phyloP scores from a whole-genome alignment of 2,113 vertebrate species.

The Redunca redunca region DNA sequence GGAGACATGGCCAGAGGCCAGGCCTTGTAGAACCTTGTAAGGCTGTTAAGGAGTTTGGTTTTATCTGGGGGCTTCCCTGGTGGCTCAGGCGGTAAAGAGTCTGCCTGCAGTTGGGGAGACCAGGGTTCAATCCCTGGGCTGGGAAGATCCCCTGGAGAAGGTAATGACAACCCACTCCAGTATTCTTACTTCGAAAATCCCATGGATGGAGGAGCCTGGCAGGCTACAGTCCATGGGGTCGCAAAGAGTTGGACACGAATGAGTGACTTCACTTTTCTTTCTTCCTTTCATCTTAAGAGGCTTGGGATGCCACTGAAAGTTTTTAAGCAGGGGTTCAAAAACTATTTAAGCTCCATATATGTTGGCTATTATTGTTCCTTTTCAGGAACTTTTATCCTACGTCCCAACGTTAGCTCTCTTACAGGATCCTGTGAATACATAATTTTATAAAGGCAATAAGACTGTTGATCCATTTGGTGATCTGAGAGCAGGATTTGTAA shows the following conservation, averaged over 20 bases:
- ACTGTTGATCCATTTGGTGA: neutral
- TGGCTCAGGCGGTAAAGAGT: neutral
- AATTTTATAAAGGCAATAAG: neutral
- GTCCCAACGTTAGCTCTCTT: neutral
- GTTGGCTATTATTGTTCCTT: neutral
- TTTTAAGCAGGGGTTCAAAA: slow-evolving; percentile 34
- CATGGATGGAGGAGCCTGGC: neutral
- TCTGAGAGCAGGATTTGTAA: neutral
- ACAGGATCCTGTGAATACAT: neutral
- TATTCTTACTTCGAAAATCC: neutral
- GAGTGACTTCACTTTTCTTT: neutral
- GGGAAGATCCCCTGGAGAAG: neutral
- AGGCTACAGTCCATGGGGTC: neutral
- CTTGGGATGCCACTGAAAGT: neutral
- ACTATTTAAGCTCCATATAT: slow-evolving; percentile 1
- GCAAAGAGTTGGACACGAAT: neutral
- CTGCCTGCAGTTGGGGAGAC: neutral
- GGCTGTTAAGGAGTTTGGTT: neutral
- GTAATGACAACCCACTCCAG: neutral
- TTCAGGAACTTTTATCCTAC: neutral
- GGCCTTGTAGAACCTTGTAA: neutral
- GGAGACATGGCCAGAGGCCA: neutral
- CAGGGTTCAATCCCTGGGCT: neutral
- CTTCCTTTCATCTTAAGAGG: neutral
- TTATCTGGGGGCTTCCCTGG: neutral